Percentiles rank a stretch among this genome's conserved stretches.
Conservation (phyloP, 2,888 invertebrate species). For the Drosophila nr. medialis region DNA sequence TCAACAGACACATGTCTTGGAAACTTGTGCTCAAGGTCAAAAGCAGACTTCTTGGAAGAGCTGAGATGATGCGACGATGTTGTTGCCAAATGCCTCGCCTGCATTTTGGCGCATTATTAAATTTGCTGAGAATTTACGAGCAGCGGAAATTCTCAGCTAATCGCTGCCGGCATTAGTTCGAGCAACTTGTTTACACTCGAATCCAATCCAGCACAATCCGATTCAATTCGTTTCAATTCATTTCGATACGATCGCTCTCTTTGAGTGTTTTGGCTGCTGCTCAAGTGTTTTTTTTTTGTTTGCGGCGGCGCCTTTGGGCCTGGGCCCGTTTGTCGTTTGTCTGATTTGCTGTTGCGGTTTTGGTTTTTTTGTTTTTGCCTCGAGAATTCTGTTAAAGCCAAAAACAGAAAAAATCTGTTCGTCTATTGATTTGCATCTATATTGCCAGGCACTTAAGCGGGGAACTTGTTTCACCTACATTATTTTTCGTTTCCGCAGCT, state of each 20-base stretch:
- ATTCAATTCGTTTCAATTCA: constrained; percentile 12
- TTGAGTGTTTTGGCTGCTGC: constrained; percentile 14
- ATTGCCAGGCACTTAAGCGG: constrained; percentile 62
- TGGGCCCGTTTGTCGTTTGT: constrained; percentile 54
- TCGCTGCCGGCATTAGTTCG: constrained; percentile 51
- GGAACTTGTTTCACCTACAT: constrained; percentile 76
- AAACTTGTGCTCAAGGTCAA: constrained; percentile 50
- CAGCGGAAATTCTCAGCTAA: constrained; percentile 63
- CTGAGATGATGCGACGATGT: constrained; percentile 2
- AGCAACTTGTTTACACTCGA: constrained; percentile 62
- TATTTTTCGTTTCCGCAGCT: constrained; percentile 71
- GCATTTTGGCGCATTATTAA: constrained; percentile 57
- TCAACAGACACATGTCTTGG: constrained; percentile 34
- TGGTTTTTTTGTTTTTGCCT: constrained; percentile 41
- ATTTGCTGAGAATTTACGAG: constrained; percentile 58
- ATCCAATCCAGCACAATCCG: constrained; percentile 9
- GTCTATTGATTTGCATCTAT: constrained; percentile 75
- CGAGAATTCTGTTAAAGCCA: constrained; percentile 67
- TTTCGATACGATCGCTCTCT: constrained; percentile 13
- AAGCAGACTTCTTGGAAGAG: constrained; percentile 51
- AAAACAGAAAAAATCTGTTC: constrained; percentile 37
- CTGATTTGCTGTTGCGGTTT: constrained; percentile 71
- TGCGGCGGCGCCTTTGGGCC: constrained; percentile 70
- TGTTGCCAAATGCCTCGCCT: constrained; percentile 13
- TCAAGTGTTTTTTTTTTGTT: constrained; percentile 45